These are phyloP conservation scores for Achlya flavicornis DNA, from an alignment of 2,888 invertebrate genomes.

Conservation along the genomic window DNA sequence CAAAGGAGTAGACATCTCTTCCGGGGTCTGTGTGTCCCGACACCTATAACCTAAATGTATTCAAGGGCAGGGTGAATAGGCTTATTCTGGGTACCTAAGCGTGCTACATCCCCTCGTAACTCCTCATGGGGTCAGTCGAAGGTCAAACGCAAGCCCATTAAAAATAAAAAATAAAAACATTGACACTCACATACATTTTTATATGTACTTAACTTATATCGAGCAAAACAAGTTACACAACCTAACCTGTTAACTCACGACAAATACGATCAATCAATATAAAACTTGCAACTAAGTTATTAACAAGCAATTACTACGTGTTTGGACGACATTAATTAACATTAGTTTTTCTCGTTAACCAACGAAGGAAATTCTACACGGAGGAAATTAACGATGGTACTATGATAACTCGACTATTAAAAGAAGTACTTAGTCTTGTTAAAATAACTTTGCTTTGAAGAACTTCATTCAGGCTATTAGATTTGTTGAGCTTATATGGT, in stretches of 20 bases:
- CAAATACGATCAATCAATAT: constrained; percentile 10
- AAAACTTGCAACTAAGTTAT: background rate
- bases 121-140: too few species aligned
- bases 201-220: background rate
- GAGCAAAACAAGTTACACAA: constrained; percentile 1
- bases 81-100: too few species aligned
- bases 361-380: constrained; percentile 1
- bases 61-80: too few species aligned
- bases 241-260: constrained; percentile 5
- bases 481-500: background rate
- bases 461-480: background rate
- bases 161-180: background rate
- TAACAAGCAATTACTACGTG: constrained; percentile 1
- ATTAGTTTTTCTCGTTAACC: background rate
- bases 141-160: background rate
- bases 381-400: background rate
- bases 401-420: background rate
- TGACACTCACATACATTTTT: background rate
- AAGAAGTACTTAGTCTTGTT: background rate
- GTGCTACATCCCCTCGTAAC: too few species aligned
- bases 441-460: background rate
- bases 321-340: background rate
- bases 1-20: too few species aligned
- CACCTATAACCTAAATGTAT: too few species aligned
- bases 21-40: too few species aligned